A percentile compares a stretch with the other conserved stretches of the same genome.
phyloP scores from a whole-genome alignment of 2,113 vertebrate species.

The Eira barbara region DNA sequence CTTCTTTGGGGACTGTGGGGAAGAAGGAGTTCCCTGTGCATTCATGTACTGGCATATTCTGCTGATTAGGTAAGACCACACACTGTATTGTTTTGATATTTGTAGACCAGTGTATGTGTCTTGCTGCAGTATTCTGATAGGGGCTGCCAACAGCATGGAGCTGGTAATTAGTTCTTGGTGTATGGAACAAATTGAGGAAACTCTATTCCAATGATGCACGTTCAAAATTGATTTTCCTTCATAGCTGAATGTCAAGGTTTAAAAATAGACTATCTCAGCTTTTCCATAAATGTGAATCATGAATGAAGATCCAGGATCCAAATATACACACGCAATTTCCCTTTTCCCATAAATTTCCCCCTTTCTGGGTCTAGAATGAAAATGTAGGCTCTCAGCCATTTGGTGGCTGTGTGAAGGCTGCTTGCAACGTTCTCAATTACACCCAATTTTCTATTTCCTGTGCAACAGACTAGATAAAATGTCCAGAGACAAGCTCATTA shows the following conservation, averaged over 20 bases:
- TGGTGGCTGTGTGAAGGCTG: not conserved
- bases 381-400: not conserved
- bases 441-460: not conserved
- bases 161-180: not conserved
- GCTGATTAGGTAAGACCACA: slow-evolving; percentile 39
- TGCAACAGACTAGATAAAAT: not conserved
- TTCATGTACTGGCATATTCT: not conserved
- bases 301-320: not conserved
- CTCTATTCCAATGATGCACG: not conserved
- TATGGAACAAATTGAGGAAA: slow-evolving; percentile 32
- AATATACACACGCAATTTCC: not conserved
- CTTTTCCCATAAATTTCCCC: not conserved
- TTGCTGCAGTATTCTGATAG: not conserved
- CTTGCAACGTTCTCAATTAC: not conserved
- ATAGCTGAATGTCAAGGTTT: slow-evolving; percentile 7
- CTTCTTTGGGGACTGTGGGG: not conserved
- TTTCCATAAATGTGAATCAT: slow-evolving; percentile 18
- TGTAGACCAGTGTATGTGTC: not conserved
- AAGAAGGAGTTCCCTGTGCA: not conserved
- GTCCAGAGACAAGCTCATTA: not conserved
- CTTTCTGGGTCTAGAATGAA: not conserved
- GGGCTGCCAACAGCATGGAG: not conserved
- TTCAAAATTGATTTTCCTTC: slow-evolving; percentile 54
- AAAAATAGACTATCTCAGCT: slow-evolving; percentile 53
- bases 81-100: not conserved